These are phyloP conservation scores for Colossoma macropomum DNA, from an alignment of 2,113 vertebrate genomes.

Conservation along the genomic window DNA sequence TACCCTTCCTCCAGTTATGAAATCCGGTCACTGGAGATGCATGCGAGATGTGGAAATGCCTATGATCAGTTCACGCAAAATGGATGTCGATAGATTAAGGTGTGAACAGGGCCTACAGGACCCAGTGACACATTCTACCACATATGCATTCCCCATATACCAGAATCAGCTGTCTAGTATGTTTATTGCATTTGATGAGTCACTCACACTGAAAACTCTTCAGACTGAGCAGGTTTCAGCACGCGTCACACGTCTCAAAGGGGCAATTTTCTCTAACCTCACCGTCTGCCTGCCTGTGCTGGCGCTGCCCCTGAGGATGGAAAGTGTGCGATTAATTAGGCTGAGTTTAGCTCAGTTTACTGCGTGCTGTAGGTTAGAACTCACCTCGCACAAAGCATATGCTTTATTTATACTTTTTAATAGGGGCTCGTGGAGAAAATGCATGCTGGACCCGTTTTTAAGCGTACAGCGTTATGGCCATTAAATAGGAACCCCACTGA, in stretches of 20 bases:
- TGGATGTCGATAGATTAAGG: too few relatives aligned
- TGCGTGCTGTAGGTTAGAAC: background rate
- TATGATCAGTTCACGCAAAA: too few relatives aligned
- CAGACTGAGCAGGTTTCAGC: background rate
- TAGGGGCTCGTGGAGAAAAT: slow-evolving; percentile 13
- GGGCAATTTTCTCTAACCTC: slow-evolving; percentile 1
- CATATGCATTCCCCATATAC: too few relatives aligned
- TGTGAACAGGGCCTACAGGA: too few relatives aligned
- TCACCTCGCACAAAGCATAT: background rate
- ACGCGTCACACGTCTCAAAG: background rate
- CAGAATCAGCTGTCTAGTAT: background rate
- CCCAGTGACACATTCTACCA: too few relatives aligned
- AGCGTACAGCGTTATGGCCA: slow-evolving; percentile 4
- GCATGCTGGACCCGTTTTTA: background rate
- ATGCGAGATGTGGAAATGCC: too few relatives aligned
- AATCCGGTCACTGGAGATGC: too few relatives aligned
- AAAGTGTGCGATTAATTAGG: background rate
- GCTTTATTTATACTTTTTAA: slow-evolving; percentile 12
- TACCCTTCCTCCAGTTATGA: too few relatives aligned
- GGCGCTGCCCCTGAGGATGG: background rate
- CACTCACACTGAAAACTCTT: background rate
- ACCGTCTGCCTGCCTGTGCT: background rate
- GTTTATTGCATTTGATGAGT: background rate
- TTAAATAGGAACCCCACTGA: slow-evolving; percentile 21
- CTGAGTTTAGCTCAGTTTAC: slow-evolving; percentile 5